A percentile compares a stretch with the other conserved stretches of the same genome.
Conservation (phyloP, 2,888 invertebrate species). For the Ochropleura leucogaster region DNA sequence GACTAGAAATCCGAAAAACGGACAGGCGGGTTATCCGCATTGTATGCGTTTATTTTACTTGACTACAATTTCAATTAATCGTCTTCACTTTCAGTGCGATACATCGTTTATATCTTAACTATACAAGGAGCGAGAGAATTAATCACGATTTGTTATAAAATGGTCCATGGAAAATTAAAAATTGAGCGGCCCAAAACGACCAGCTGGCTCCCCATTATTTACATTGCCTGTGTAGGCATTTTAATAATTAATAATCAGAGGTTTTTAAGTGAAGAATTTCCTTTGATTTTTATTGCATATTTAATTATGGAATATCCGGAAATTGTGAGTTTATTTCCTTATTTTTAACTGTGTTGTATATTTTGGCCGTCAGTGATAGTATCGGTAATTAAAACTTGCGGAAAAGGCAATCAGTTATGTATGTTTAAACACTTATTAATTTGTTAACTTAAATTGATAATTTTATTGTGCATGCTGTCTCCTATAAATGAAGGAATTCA, state of each 20-base stretch:
- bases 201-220: conserved; percentile 62
- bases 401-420: not conserved
- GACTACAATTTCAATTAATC: conserved; percentile 8
- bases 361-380: not conserved
- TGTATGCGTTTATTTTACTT: not conserved
- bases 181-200: conserved; percentile 49
- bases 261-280: conserved; percentile 73
- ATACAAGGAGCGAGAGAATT: conserved; percentile 37
- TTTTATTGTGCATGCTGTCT: too few relatives aligned
- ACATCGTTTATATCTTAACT: conserved; percentile 46
- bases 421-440: too few relatives aligned
- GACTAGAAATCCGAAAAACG: too few relatives aligned
- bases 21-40: too few relatives aligned
- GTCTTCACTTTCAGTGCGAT: conserved; percentile 46
- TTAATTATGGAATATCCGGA: conserved; percentile 75
- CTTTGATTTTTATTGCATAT: conserved; percentile 72
- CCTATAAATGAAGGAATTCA: too few relatives aligned
- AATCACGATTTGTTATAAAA: conserved; percentile 55
- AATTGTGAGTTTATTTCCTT: conserved; percentile 71
- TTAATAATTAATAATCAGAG: conserved; percentile 67
- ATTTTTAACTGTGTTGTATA: not conserved
- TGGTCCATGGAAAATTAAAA: conserved; percentile 42
- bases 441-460: too few relatives aligned
- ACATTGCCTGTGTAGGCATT: conserved; percentile 47
- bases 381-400: conserved; percentile 13